Conservation (phyloP, 1,140 invertebrate genomes). For the Drosophila chauvacae region DNA sequence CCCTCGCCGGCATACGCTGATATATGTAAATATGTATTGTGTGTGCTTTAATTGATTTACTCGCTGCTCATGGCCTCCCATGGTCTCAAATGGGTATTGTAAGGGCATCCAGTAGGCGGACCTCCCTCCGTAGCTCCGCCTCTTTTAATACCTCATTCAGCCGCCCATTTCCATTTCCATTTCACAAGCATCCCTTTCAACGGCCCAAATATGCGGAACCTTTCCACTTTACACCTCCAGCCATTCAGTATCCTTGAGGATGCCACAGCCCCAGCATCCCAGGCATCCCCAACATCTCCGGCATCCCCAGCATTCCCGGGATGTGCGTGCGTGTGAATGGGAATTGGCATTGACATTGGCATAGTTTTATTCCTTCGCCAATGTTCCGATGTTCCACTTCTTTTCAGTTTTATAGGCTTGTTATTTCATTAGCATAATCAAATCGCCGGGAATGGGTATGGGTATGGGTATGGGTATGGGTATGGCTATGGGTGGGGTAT, state of each 20-base stretch:
- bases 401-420: conserved; percentile 71
- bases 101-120: conserved; percentile 5
- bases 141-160: conserved; percentile 1
- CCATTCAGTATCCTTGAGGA: conserved; percentile 1
- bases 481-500: not conserved
- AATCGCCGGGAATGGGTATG: conserved; percentile 40
- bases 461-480: not conserved
- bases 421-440: conserved; percentile 83
- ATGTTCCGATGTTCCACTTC: conserved; percentile 22
- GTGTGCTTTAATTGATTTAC: conserved; percentile 5
- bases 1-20: not conserved
- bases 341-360: conserved; percentile 54
- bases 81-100: not conserved
- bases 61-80: not conserved
- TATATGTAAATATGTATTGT: conserved; percentile 6
- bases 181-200: conserved; percentile 13
- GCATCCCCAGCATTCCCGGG: conserved; percentile 6
- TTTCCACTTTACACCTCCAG: conserved; percentile 21
- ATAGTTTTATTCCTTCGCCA: conserved; percentile 63
- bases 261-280: not conserved
- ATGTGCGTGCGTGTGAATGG: conserved; percentile 56
- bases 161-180: conserved; percentile 15
- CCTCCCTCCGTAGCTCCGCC: not conserved
- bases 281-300: not conserved
- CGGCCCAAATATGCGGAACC: conserved; percentile 29